A percentile compares a stretch with the other conserved stretches of the same genome.
phyloP scores from a whole-genome alignment of 2,113 vertebrate species.

The Malurus elegans region DNA sequence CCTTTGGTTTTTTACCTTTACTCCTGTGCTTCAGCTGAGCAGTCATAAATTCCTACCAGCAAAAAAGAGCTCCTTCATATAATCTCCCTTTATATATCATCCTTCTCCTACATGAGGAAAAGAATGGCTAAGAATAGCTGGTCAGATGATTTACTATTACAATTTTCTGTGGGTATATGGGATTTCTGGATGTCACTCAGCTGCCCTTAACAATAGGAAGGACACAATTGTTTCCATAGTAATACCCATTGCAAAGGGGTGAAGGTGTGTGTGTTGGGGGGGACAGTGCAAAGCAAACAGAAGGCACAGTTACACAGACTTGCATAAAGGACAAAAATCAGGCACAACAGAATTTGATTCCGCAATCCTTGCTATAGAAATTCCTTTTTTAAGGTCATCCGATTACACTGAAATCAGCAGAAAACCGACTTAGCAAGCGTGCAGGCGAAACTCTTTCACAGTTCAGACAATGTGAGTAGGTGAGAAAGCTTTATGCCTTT shows the following conservation, averaged over 20 bases:
- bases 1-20: constrained; percentile 45
- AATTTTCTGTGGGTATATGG: constrained; percentile 60
- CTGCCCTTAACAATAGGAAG: constrained; percentile 58
- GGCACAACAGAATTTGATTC: background rate
- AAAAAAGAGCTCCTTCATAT: constrained; percentile 20
- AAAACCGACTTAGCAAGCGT: background rate
- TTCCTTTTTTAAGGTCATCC: constrained; percentile 12
- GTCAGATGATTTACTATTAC: constrained; percentile 68
- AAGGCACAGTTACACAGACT: constrained; percentile 11
- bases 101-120: constrained; percentile 33
- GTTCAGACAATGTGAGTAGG: background rate
- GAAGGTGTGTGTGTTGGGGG: constrained; percentile 44
- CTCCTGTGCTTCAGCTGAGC: background rate
- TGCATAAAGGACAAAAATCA: constrained; percentile 33
- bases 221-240: constrained; percentile 66
- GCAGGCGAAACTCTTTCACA: background rate
- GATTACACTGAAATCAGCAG: background rate
- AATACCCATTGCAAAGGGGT: constrained; percentile 54
- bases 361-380: background rate
- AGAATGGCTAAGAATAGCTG: constrained; percentile 54
- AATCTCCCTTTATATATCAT: constrained; percentile 48
- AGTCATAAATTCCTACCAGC: background rate
- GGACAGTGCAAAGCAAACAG: constrained; percentile 23
- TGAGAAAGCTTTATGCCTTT: background rate
- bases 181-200: constrained; percentile 60